Percentiles rank a stretch among this genome's conserved stretches.
These are phyloP conservation scores for Amazona vittata DNA, from an alignment of 2,113 vertebrate genomes.

Conservation along the genomic window DNA sequence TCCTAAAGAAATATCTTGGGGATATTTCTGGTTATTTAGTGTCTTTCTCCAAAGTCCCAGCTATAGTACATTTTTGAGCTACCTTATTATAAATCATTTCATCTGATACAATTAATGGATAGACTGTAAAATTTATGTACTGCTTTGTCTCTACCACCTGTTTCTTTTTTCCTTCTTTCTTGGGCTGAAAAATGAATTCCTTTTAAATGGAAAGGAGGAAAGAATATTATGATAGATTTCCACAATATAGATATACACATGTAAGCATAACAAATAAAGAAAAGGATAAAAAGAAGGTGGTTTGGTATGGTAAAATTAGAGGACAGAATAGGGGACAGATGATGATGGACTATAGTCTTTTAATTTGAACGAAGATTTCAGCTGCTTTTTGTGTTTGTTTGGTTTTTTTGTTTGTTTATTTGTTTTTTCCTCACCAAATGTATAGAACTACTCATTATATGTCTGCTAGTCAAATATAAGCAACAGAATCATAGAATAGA, in stretches of 20 bases:
- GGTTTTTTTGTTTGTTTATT: no score
- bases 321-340: background rate
- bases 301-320: background rate
- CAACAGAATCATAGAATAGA: no score
- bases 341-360: background rate
- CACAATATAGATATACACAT: background rate
- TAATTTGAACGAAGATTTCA: background rate
- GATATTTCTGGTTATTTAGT: background rate
- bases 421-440: rapidly evolving
- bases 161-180: background rate
- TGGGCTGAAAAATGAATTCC: background rate
- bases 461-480: background rate
- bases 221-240: background rate
- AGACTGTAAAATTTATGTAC: background rate
- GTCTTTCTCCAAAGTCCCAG: background rate
- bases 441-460: background rate
- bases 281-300: background rate
- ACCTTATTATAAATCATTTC: background rate
- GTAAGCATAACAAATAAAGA: background rate
- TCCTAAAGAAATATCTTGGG: background rate
- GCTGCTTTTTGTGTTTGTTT: background rate
- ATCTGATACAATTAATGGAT: background rate
- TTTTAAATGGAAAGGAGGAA: background rate
- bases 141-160: background rate
- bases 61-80: background rate